These are phyloP conservation scores for Bergia puertoricense DNA, from an alignment of 92 coral and sea anemone species.

Conservation along the genomic window DNA sequence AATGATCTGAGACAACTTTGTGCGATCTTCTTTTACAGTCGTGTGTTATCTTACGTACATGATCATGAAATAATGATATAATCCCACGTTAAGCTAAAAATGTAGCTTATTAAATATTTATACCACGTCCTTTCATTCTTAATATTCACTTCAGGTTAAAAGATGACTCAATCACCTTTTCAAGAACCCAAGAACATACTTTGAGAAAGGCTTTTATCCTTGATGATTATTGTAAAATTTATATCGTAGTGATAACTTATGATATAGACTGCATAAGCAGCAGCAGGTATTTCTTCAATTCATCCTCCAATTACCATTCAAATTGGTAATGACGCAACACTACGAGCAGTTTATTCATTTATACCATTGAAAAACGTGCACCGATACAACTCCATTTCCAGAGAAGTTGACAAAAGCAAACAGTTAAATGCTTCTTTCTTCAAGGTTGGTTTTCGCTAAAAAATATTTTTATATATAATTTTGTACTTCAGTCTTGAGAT, in stretches of 20 bases:
- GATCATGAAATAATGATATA: neutral
- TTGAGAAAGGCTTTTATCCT: neutral
- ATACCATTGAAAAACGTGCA: neutral
- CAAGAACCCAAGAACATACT: neutral
- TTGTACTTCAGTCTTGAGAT: no score
- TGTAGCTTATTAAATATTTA: neutral
- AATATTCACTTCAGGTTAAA: neutral
- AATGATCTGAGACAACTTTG: neutral
- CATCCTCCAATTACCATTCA: neutral
- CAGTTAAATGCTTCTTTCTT: neutral
- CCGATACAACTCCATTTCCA: neutral
- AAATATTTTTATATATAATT: no score
- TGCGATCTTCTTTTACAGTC: neutral
- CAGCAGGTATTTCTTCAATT: neutral
- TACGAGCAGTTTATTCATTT: neutral
- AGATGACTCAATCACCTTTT: neutral
- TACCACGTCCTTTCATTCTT: neutral
- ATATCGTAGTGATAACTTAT: neutral
- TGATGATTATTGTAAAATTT: neutral
- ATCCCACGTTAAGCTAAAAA: neutral
- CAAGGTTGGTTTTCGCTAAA: no score
- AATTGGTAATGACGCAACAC: neutral
- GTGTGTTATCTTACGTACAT: neutral
- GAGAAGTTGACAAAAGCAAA: neutral
- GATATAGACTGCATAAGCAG: neutral